These are phyloP conservation scores for Rhynchophorus ferrugineus DNA, from an alignment of 1,140 invertebrate genomes.

Conservation along the genomic window DNA sequence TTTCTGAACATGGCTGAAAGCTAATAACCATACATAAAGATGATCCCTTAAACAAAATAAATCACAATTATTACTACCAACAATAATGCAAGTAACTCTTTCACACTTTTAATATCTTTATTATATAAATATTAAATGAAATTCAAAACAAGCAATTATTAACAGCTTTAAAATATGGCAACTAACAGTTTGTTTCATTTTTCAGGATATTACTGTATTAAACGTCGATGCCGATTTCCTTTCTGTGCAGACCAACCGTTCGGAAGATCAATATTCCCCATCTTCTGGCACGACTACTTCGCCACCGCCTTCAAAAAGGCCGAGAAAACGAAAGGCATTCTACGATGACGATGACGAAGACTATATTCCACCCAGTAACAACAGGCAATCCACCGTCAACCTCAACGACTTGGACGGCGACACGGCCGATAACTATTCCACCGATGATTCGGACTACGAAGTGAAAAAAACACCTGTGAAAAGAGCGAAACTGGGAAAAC, in stretches of 20 bases:
- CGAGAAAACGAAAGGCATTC: constrained; percentile 11
- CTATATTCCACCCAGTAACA: constrained; percentile 32
- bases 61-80: too few species aligned
- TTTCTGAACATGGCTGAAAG: too few species aligned
- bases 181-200: constrained; percentile 10
- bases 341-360: constrained; percentile 31
- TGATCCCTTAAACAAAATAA: too few species aligned
- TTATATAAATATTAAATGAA: too few species aligned
- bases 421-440: neutral
- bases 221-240: constrained; percentile 16
- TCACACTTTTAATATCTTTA: too few species aligned
- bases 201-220: constrained; percentile 20
- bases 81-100: too few species aligned
- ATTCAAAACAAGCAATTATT: too few species aligned
- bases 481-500: constrained; percentile 8
- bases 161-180: neutral
- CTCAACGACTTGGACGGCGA: constrained; percentile 1
- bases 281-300: constrained; percentile 1
- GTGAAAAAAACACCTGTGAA: constrained; percentile 8
- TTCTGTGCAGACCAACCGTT: constrained; percentile 8
- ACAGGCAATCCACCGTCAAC: constrained; percentile 5
- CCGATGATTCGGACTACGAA: constrained; percentile 17
- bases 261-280: neutral
- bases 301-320: constrained; percentile 3
- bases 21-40: too few species aligned